Conservation (phyloP, 2,888 invertebrate species). For the Eristalis tenax region DNA sequence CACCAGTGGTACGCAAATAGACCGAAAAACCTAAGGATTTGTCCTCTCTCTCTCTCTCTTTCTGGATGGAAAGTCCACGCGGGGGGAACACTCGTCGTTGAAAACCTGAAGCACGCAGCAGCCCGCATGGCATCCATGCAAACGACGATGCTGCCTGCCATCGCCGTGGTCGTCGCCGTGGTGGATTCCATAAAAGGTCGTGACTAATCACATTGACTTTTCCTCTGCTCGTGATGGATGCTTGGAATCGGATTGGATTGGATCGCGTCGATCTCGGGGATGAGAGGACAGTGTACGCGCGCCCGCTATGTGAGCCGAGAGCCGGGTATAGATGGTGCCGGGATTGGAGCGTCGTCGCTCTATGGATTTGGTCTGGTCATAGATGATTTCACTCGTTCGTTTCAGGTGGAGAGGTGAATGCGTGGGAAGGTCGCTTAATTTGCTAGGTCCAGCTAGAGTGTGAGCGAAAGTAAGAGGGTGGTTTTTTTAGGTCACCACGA, state of each 20-base stretch:
- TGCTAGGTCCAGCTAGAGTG: neutral
- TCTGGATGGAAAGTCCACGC: neutral
- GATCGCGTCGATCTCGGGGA: constrained; percentile 5
- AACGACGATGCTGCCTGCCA: constrained; percentile 51
- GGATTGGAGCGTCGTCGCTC: constrained; percentile 4
- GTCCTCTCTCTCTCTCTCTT: neutral
- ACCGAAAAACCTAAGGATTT: constrained; percentile 55
- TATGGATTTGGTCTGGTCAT: constrained; percentile 29
- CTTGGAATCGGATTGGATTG: constrained; percentile 26
- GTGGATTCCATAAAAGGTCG: constrained; percentile 75
- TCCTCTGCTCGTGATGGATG: constrained; percentile 68
- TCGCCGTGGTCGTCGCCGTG: neutral
- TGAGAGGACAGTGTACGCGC: constrained; percentile 21
- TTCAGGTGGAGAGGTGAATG: constrained; percentile 17
- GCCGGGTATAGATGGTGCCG: constrained; percentile 28
- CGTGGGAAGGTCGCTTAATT: constrained; percentile 46
- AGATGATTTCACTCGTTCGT: neutral
- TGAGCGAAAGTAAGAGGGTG: constrained; percentile 48
- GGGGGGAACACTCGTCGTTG: constrained; percentile 26
- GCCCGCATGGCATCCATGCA: constrained; percentile 52
- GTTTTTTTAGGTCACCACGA: constrained; percentile 33
- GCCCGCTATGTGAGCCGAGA: constrained; percentile 49
- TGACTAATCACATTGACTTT: constrained; percentile 74
- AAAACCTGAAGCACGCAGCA: constrained; percentile 63
- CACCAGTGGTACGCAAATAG: constrained; percentile 61